These are phyloP conservation scores for Eumerus sabulonum DNA, from an alignment of 2,888 invertebrate genomes.

Conservation along the genomic window DNA sequence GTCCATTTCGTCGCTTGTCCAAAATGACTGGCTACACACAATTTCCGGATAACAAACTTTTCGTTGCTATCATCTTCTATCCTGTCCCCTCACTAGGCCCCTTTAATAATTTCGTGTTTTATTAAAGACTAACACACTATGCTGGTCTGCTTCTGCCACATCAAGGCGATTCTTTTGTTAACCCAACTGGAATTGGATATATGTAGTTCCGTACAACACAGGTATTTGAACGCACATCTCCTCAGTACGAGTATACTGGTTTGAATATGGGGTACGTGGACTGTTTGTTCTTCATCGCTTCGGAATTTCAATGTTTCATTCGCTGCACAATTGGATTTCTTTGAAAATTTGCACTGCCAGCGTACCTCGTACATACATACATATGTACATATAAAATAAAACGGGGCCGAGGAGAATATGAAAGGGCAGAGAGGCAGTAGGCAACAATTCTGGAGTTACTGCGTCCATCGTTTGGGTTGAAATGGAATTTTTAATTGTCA, in stretches of 20 bases:
- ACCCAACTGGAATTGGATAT: conserved; percentile 60
- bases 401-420: conserved; percentile 6
- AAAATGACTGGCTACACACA: conserved; percentile 9
- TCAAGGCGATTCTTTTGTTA: conserved; percentile 60
- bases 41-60: conserved; percentile 53
- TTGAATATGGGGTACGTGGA: conserved; percentile 17
- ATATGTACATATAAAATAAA: conserved; percentile 11
- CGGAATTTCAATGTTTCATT: conserved; percentile 63
- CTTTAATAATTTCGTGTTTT: conserved; percentile 68
- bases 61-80: no score
- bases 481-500: conserved; percentile 67
- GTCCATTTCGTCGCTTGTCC: no score
- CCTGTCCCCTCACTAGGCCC: conserved; percentile 29
- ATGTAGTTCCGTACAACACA: conserved; percentile 45
- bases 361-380: no score
- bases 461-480: conserved; percentile 20
- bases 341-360: conserved; percentile 50
- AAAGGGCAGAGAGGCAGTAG: not conserved
- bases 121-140: conserved; percentile 54
- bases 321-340: conserved; percentile 66
- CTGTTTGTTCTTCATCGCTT: not conserved
- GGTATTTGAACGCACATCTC: conserved; percentile 9
- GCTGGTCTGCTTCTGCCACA: conserved; percentile 14
- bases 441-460: conserved; percentile 22
- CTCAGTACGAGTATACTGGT: not conserved